Base-by-base conservation (phyloP, 2,797 vertebrate species). In the Oryzias sinensis region DNA sequence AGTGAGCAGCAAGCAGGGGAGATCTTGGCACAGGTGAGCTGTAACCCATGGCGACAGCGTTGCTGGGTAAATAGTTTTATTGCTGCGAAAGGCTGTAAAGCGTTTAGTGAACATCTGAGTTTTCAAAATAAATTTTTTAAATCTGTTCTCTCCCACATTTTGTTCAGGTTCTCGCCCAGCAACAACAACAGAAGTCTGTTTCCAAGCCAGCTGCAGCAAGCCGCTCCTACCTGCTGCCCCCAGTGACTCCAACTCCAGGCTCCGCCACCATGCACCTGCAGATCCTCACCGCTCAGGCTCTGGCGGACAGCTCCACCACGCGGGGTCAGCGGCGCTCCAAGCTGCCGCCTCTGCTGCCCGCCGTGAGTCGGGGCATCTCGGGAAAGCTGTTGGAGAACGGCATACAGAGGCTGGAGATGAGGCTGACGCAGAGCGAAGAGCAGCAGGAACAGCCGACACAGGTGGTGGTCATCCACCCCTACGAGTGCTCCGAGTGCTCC, bases 401-500 rank as follows among this genome's bases (percentile, higher is more conserved):
- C 1, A 43, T 88, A 20, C 84, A 89, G 68, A 86, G 85, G 49
- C 49, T 90, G 62, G 90, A 89, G 70, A 25, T 92, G 16, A 80
- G 79, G 59, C 72, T 92, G 74, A 74, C 85, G 43, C 83, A 71
- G 43, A 48, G 56, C 1, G 77, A 79, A 2, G n/a, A 16, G 40
- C 77, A 76, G 46, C 74, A 78, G 44, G 57, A 74, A 17, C 59
- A 82, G 3, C 56, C 59, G 0, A 62, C 81, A 1, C 87, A 91
- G 65, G 79, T 91, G 56, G 81, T 87, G 8, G 77, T 90, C 71
- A 89, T 94, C 83, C 93, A 96, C 63, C 94, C 94, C 0, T 97
- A 97, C 0, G 95, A 96, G 68, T 96, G 95, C 82, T 95, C 95
- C 0, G 95, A 97, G 80, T 97, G 95, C 61, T 90, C 91, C 49